Conservation (phyloP, 2,888 invertebrate genomes). For the Amphipoea oculea region DNA sequence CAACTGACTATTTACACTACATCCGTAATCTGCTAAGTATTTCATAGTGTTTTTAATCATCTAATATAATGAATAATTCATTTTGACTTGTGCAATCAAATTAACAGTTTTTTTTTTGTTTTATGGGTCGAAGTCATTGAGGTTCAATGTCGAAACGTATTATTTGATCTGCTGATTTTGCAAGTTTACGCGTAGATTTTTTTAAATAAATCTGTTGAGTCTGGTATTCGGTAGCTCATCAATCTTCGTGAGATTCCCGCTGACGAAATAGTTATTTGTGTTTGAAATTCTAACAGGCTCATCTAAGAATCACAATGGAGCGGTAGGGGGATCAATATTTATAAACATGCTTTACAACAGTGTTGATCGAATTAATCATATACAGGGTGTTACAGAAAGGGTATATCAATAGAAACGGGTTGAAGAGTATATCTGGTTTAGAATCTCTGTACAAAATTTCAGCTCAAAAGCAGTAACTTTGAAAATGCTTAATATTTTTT, state of each 20-base stretch:
- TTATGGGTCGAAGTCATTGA: background rate
- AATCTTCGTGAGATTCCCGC: background rate
- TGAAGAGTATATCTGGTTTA: too few relatives aligned
- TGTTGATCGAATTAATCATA: background rate
- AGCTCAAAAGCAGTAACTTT: too few relatives aligned
- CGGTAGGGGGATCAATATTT: background rate
- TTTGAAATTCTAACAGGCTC: slow-evolving; percentile 9
- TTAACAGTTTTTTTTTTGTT: background rate
- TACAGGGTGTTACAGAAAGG: too few relatives aligned
- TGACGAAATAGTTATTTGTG: slow-evolving; percentile 24
- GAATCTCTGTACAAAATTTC: too few relatives aligned
- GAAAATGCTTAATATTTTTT: too few relatives aligned
- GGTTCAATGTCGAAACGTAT: background rate
- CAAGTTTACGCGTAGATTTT: background rate
- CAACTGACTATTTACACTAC: background rate
- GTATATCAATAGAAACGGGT: too few relatives aligned
- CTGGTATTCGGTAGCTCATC: background rate
- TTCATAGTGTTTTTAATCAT: background rate
- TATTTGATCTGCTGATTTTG: background rate
- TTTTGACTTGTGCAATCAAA: background rate
- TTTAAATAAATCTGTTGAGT: background rate
- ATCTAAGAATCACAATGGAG: slow-evolving; percentile 5
- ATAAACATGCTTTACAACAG: background rate
- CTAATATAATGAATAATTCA: background rate
- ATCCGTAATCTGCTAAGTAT: too few relatives aligned